Base-by-base conservation (phyloP, 2,888 invertebrate species). In the Parnassius glacialis region DNA sequence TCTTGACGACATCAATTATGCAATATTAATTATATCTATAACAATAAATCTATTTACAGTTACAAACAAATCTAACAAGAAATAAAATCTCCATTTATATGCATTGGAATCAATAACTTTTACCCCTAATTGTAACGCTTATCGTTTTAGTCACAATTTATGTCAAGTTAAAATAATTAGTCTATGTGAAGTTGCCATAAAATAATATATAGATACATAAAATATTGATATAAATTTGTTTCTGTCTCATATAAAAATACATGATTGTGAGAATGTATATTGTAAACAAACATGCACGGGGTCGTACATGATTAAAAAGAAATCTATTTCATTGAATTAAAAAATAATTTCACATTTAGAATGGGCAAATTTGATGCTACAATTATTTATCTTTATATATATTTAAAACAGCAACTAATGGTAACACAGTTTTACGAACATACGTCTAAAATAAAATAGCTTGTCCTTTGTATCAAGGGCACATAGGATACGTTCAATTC, bases 121-220 rank as follows among this genome's bases (percentile, higher is more conserved):
- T 75, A 78, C 72, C 54, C 54, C 64, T 63, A 59, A 59, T 57
- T 65, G 64, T 61, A 64, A 65, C 59, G 57, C 65, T 66, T 61
- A 54, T 59, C 62, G 74, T 71, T 74, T 78, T 75, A 75, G 70
- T 75, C 74, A 75, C 72, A 76, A 77, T 75, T 74, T 78, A 12
- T 81, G 83, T 84, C 84, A 84, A 83, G 80, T 78, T 80, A 72
- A 68, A 72, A 73, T 75, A 72, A 73, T 75, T 73, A 67, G 70
- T 70, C 69, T 74, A 73, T 72, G 67, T 75, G 57, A 52, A 34
- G 51, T 60, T 60, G 64, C 55, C 57, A 62, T 62, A 64, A 44
- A 65, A 67, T 67, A 59, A 58, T 67, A 70, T 66, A 57, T 42
- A 10, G 42, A 34, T 47, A 56, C 7, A 52, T 41, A 56, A 42